Conservation (phyloP, 2,113 vertebrate genomes). For the Antechinus flavipes region DNA sequence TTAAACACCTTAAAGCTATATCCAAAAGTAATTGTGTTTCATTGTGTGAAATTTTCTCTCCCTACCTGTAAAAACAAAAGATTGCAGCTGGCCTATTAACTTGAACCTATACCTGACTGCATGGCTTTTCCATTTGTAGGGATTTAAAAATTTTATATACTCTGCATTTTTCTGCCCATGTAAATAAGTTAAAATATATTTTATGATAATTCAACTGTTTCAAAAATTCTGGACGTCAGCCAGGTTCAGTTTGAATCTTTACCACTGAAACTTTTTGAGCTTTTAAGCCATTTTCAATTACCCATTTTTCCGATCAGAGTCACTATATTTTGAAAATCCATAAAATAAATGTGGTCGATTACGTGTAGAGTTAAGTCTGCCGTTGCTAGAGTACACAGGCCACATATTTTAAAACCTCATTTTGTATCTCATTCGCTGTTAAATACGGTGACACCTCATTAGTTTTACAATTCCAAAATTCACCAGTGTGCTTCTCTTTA, state of each 20-base stretch:
- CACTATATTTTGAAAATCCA: neutral
- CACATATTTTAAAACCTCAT: neutral
- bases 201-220: neutral
- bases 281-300: neutral
- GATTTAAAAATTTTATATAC: slow-evolving; percentile 19
- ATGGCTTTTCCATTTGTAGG: neutral
- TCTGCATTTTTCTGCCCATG: slow-evolving; percentile 18
- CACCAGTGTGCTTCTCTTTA: neutral
- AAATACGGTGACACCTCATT: neutral
- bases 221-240: neutral
- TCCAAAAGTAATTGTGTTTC: neutral
- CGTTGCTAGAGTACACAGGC: neutral
- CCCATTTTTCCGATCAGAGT: neutral
- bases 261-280: neutral
- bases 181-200: slow-evolving; percentile 34
- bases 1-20: neutral
- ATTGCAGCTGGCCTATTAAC: neutral
- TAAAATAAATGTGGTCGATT: neutral
- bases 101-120: neutral
- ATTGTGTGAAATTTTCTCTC: neutral
- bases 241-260: neutral
- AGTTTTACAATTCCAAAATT: neutral
- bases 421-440: neutral
- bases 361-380: neutral
- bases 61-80: neutral